A percentile compares a stretch with the other conserved stretches of the same genome.
phyloP scores from a whole-genome alignment of 2,888 invertebrate genomes.

The Lamellibrachia satsuma region DNA sequence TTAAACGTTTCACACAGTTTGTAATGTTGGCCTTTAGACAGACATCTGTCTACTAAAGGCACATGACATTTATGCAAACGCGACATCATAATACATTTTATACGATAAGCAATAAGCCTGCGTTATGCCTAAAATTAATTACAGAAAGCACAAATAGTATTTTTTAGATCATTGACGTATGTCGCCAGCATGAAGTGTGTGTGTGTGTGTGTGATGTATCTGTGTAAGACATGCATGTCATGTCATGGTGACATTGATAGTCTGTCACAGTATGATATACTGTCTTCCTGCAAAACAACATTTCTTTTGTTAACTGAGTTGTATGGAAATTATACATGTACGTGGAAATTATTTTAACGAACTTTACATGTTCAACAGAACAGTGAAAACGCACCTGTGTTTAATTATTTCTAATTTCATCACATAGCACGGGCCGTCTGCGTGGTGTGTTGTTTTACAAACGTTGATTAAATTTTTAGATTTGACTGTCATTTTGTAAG shows the following conservation, averaged over 20 bases:
- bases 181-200: background rate
- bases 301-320: background rate
- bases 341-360: too few species aligned
- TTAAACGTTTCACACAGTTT: background rate
- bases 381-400: too few species aligned
- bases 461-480: too few species aligned
- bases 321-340: background rate
- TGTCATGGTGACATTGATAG: background rate
- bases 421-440: too few species aligned
- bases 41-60: background rate
- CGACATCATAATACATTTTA: background rate
- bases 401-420: too few species aligned
- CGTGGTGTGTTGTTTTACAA: too few species aligned
- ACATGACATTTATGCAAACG: background rate
- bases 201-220: background rate
- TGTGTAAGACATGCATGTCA: background rate
- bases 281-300: background rate
- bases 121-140: background rate
- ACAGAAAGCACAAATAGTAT: background rate
- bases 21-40: background rate
- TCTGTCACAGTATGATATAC: background rate
- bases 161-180: background rate
- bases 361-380: too few species aligned
- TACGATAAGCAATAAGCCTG: background rate
- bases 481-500: too few species aligned